These are phyloP conservation scores for Osmerus mordax DNA, from an alignment of 2,113 vertebrate species.

Conservation along the genomic window DNA sequence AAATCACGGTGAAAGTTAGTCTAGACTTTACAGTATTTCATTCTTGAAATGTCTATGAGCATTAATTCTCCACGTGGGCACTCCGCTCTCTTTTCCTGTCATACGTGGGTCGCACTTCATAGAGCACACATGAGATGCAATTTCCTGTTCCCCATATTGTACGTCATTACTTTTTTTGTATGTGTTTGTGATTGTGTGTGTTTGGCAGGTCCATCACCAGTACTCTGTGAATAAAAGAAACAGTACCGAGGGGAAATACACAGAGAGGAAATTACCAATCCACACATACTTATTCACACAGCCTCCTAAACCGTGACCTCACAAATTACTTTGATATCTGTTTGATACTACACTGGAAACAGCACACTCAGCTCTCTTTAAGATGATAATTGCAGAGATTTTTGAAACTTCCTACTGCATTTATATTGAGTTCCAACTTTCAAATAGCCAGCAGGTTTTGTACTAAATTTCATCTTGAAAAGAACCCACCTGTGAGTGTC, in stretches of 20 bases:
- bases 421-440: too few species aligned
- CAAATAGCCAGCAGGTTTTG: too few species aligned
- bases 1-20: constrained; percentile 19
- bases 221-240: not conserved
- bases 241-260: not conserved
- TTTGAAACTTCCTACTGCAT: too few species aligned
- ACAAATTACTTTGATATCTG: too few species aligned
- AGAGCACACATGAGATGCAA: constrained; percentile 40
- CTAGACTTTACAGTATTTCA: not conserved
- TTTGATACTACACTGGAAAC: too few species aligned
- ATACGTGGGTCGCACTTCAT: constrained; percentile 35
- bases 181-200: constrained; percentile 1
- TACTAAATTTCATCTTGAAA: too few species aligned
- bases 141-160: constrained; percentile 33
- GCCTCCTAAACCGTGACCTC: too few species aligned
- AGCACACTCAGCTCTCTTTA: too few species aligned
- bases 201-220: not conserved
- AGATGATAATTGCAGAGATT: too few species aligned
- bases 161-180: constrained; percentile 15
- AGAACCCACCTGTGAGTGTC: not conserved
- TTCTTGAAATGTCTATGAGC: not conserved
- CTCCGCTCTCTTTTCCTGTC: constrained; percentile 46
- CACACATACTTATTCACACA: too few species aligned
- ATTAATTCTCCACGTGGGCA: constrained; percentile 53
- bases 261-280: not conserved